Conservation (phyloP, 2,888 invertebrate species). For the Tricholauxania praeusta region DNA sequence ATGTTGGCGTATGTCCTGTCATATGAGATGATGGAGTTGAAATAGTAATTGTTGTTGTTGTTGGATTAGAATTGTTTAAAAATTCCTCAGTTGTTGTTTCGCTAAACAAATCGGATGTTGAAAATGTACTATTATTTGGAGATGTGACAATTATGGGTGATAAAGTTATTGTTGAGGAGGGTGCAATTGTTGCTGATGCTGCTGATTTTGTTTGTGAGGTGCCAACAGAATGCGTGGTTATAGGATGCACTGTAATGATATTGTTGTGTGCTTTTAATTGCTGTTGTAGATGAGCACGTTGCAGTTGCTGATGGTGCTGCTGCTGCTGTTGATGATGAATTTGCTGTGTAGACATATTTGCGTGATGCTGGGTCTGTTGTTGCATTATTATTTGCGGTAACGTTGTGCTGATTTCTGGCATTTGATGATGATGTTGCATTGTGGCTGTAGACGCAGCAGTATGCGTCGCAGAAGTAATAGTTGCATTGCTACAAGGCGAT, state of each 20-base stretch:
- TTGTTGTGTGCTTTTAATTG: constrained; percentile 50
- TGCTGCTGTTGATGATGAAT: constrained; percentile 17
- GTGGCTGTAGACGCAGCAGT: constrained; percentile 37
- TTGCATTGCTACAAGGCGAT: constrained; percentile 40
- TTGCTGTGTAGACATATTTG: constrained; percentile 12
- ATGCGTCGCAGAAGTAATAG: constrained; percentile 39
- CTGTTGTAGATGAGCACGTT: constrained; percentile 46
- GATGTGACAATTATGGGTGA: constrained; percentile 56
- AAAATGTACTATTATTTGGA: constrained; percentile 61
- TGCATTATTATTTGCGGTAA: constrained; percentile 54
- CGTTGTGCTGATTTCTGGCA: constrained; percentile 48
- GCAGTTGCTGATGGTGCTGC: constrained; percentile 41
- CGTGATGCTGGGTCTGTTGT: constrained; percentile 44
- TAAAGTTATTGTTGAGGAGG: constrained; percentile 51
- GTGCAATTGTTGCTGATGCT: constrained; percentile 36
- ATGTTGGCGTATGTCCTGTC: constrained; percentile 13
- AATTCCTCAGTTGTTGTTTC: constrained; percentile 39
- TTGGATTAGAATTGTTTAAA: constrained; percentile 26
- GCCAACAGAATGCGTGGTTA: constrained; percentile 42
- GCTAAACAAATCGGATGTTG: constrained; percentile 43
- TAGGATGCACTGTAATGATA: constrained; percentile 52
- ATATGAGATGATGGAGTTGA: constrained; percentile 17
- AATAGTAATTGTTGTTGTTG: constrained; percentile 7
- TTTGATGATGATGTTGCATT: constrained; percentile 43
- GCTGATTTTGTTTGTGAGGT: constrained; percentile 45